Evolutionary conservation across 2,797 vertebrate species (phyloP).

Genomic region (Mormyrops boulengeri): DNA sequence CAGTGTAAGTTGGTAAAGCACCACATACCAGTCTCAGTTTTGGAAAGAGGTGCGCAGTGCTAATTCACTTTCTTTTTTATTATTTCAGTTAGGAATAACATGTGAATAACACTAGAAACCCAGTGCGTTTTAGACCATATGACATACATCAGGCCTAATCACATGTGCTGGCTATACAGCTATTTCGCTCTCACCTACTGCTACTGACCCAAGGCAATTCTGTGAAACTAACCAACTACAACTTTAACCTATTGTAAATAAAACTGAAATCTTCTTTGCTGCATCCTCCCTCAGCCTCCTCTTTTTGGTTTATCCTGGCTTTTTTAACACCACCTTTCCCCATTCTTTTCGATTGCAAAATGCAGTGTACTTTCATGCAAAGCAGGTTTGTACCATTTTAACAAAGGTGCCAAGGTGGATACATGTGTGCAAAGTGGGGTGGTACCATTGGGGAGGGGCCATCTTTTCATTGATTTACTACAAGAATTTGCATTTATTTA

Average conservation of each 20-base stretch:
- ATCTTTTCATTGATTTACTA: no score
- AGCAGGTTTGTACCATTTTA: no score
- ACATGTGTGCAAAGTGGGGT: no score
- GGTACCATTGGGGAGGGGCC: no score
- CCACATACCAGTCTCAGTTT: background rate
- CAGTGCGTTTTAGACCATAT: background rate
- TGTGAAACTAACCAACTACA: no score
- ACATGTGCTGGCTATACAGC: background rate
- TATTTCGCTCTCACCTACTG: background rate
- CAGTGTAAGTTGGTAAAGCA: background rate
- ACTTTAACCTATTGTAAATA: no score
- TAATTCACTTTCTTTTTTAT: background rate
- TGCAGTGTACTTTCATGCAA: no score
- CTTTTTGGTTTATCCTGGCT: no score
- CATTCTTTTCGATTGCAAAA: no score
- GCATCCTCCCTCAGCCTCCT: background rate
- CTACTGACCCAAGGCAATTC: background rate
- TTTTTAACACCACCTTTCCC: background rate
- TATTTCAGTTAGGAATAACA: background rate
- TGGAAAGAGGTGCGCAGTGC: background rate
- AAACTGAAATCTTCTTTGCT: background rate
- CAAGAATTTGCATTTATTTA: no score
- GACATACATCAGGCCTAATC: background rate
- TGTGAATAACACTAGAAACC: background rate
- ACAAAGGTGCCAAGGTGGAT: no score